These are phyloP conservation scores for Alaudala cheleensis DNA, from an alignment of 2,113 vertebrate genomes.

Conservation along the genomic window DNA sequence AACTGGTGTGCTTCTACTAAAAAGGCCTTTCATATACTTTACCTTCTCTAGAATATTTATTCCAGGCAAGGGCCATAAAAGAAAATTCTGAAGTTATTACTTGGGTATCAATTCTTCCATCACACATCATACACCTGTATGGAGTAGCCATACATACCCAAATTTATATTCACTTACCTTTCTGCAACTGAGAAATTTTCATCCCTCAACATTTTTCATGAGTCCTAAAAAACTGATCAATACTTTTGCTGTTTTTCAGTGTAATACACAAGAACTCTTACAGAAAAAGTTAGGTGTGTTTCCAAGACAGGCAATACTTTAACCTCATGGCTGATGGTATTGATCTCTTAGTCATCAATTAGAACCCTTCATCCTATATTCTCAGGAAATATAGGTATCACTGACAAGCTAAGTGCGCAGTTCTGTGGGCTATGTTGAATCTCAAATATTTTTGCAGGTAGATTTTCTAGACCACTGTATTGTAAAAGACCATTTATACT, in stretches of 20 bases:
- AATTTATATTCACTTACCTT: background rate
- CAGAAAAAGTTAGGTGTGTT: background rate
- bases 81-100: background rate
- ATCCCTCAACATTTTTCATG: background rate
- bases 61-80: background rate
- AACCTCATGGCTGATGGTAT: background rate
- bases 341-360: background rate
- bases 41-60: background rate
- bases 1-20: background rate
- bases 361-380: background rate
- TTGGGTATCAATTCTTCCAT: background rate
- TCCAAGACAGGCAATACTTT: background rate
- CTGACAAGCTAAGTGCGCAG: background rate
- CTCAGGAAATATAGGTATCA: background rate
- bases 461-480: background rate
- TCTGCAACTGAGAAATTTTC: background rate
- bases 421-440: background rate
- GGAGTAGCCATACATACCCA: background rate
- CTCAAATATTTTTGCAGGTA: background rate
- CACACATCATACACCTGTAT: background rate
- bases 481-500: background rate
- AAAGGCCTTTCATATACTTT: background rate
- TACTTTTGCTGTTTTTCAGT: background rate
- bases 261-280: background rate
- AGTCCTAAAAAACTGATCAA: background rate